phyloP scores from a whole-genome alignment of 64 coral and sea anemone species.

The Actinia tenebrosa region DNA sequence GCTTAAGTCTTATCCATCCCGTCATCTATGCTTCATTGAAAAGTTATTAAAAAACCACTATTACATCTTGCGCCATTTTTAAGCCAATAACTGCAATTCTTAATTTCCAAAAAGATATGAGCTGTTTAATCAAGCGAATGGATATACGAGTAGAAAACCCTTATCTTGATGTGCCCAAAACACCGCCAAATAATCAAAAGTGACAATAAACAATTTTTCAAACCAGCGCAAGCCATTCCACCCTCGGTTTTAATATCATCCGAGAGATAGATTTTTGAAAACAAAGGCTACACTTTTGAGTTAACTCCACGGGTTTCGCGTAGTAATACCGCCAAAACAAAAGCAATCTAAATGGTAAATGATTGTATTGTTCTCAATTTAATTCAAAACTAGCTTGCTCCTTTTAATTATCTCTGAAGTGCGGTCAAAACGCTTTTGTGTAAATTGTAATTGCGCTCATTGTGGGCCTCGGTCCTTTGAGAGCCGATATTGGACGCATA shows the following conservation, averaged over 20 bases:
- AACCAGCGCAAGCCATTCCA: background rate
- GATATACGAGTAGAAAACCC: background rate
- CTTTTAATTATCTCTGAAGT: constrained; percentile 62
- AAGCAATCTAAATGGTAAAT: constrained; percentile 85
- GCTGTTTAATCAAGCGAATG: constrained; percentile 9
- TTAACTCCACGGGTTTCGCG: constrained; percentile 45
- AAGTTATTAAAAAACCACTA: background rate
- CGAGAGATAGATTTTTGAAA: constrained; percentile 21
- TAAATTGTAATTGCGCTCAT: constrained; percentile 74
- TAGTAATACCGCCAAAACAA: constrained; percentile 77
- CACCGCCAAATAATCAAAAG: background rate
- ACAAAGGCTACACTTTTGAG: constrained; percentile 53
- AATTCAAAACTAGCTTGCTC: constrained; percentile 75
- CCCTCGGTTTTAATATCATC: background rate
- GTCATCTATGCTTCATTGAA: constrained; percentile 3
- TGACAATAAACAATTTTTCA: background rate
- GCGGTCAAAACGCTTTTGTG: constrained; percentile 63
- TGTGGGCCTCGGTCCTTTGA: constrained; percentile 37
- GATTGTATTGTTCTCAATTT: constrained; percentile 91
- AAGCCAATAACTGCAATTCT: background rate
- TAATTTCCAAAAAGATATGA: background rate
- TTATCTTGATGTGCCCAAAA: background rate
- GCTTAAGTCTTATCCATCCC: background rate
- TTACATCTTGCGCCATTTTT: background rate
- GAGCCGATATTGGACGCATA: constrained; percentile 43